phyloP scores from a whole-genome alignment of 2,113 vertebrate species.

The Halichoerus grypus region DNA sequence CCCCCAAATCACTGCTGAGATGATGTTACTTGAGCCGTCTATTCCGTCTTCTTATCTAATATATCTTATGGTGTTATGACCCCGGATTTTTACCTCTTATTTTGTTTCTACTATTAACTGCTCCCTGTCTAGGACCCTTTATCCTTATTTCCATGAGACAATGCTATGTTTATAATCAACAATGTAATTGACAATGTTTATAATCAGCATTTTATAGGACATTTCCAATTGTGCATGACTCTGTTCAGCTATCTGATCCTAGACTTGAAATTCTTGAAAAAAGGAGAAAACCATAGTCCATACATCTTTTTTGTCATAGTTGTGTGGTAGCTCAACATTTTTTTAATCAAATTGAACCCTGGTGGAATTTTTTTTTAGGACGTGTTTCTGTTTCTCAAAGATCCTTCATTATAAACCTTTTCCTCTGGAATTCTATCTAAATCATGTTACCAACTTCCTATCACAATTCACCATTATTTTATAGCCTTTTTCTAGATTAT shows the following conservation, averaged over 20 bases:
- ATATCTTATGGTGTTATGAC: accelerated
- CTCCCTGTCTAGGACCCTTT: not conserved
- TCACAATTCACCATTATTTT: not conserved
- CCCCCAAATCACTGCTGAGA: not conserved
- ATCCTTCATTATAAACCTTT: not conserved
- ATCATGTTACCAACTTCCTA: not conserved
- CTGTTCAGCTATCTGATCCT: not conserved
- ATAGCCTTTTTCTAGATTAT: not conserved
- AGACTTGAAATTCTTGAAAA: not conserved
- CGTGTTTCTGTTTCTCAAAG: not conserved
- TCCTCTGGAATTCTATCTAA: not conserved
- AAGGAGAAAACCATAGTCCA: not conserved
- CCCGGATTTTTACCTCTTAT: too few species aligned
- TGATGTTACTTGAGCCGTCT: accelerated
- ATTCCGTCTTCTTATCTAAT: too few species aligned
- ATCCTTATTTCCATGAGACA: accelerated
- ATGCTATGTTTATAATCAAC: too few species aligned
- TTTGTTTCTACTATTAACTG: not conserved
- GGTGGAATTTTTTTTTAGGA: not conserved
- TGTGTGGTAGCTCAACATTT: accelerated
- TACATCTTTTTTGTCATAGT: accelerated
- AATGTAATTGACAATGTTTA: too few species aligned
- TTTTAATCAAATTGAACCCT: not conserved
- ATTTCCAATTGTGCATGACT: not conserved
- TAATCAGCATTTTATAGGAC: not conserved